phyloP scores from a whole-genome alignment of 2,888 invertebrate species.

The Pterostichus madidus region DNA sequence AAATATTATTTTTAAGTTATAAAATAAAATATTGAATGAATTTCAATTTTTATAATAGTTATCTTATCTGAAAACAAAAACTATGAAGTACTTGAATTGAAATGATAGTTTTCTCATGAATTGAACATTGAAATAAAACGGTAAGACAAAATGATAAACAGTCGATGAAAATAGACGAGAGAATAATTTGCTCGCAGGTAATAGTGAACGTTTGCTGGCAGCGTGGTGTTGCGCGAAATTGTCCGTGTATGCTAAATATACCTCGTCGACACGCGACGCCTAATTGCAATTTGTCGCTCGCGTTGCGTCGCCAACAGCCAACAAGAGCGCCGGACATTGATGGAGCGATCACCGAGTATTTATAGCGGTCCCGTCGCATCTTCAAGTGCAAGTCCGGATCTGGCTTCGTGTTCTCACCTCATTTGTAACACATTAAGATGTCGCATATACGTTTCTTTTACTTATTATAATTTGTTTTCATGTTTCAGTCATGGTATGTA shows the following conservation, averaged over 20 bases:
- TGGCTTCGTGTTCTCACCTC: not conserved
- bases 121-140: not conserved
- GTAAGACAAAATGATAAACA: no score
- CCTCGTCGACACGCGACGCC: slow-evolving; percentile 19
- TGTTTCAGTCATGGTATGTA: not conserved
- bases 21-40: no score
- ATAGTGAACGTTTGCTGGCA: slow-evolving; percentile 33
- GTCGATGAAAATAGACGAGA: no score
- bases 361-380: not conserved
- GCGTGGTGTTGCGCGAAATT: slow-evolving; percentile 24
- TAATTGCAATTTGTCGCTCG: slow-evolving; percentile 54
- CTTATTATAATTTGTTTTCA: not conserved
- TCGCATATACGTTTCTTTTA: slow-evolving; percentile 4
- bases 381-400: not conserved
- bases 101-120: no score
- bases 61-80: no score
- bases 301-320: slow-evolving; percentile 14
- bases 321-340: slow-evolving; percentile 19
- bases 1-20: no score
- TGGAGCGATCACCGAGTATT: slow-evolving; percentile 4
- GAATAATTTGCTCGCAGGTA: not conserved
- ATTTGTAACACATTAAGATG: slow-evolving; percentile 23
- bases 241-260: slow-evolving; percentile 39
- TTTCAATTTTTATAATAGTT: no score
- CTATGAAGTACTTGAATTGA: no score